These are phyloP conservation scores for Asteroscopus sphinx DNA, from an alignment of 2,888 invertebrate genomes.

Conservation along the genomic window DNA sequence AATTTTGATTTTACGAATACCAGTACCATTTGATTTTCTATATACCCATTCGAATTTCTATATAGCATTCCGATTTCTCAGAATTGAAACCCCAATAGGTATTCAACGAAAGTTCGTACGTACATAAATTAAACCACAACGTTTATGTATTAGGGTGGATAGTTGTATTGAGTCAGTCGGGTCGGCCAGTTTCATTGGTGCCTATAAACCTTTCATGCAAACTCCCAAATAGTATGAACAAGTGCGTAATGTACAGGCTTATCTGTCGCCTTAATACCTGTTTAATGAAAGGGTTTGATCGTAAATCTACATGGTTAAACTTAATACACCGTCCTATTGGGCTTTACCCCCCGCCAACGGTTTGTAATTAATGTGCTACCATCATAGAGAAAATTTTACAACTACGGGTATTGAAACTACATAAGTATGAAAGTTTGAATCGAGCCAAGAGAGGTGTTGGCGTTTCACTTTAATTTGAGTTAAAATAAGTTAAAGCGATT, in stretches of 20 bases:
- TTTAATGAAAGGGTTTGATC: constrained; percentile 89
- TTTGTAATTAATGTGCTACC: constrained; percentile 87
- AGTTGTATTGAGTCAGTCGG: constrained; percentile 74
- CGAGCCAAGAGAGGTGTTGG: constrained; percentile 81
- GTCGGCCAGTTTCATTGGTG: constrained; percentile 78
- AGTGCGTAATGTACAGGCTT: constrained; percentile 83
- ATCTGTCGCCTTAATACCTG: constrained; percentile 88
- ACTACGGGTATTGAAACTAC: constrained; percentile 84
- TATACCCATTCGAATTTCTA: constrained; percentile 31
- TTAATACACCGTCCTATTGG: constrained; percentile 85
- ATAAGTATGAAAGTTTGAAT: constrained; percentile 84
- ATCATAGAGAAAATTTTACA: constrained; percentile 86
- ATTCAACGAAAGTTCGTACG: constrained; percentile 68
- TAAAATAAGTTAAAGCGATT: constrained; percentile 80
- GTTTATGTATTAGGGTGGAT: constrained; percentile 76
- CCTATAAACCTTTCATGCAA: constrained; percentile 79
- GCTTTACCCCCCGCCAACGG: constrained; percentile 75
- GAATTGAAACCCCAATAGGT: constrained; percentile 59
- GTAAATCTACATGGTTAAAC: constrained; percentile 88
- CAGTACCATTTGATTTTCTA: constrained; percentile 47
- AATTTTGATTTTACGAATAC: constrained; percentile 60
- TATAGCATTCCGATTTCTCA: constrained; percentile 50
- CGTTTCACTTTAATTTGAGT: constrained; percentile 81
- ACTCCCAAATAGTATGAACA: constrained; percentile 82
- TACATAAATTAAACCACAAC: constrained; percentile 76